phyloP scores from a whole-genome alignment of 2,797 vertebrate species.

The Myotis pilosus region DNA sequence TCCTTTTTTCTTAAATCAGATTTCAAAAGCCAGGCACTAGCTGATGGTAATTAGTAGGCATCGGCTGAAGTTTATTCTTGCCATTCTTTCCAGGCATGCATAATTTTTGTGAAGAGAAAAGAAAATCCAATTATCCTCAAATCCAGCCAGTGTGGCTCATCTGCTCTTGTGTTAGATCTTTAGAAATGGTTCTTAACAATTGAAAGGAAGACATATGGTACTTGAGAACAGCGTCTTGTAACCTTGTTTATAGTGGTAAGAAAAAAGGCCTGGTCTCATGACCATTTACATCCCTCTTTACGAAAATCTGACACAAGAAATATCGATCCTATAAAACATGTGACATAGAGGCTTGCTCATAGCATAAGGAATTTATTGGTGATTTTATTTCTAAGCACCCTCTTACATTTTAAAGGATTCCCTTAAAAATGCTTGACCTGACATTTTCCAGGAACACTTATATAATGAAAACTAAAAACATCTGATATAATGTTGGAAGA shows the following conservation, averaged over 20 bases:
- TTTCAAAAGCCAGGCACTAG: constrained; percentile 77
- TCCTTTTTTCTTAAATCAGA: constrained; percentile 61
- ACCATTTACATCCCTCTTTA: constrained; percentile 18
- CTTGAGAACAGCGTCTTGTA: constrained; percentile 63
- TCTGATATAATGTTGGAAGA: neutral
- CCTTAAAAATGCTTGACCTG: constrained; percentile 48
- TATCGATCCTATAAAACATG: neutral
- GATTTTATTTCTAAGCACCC: constrained; percentile 33
- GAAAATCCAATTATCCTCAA: constrained; percentile 66
- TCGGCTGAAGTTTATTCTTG: constrained; percentile 70
- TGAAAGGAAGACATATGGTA: constrained; percentile 70
- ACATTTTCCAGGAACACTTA: constrained; percentile 34
- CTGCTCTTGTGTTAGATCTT: constrained; percentile 71
- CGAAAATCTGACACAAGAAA: constrained; percentile 31
- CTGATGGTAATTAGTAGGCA: constrained; percentile 74
- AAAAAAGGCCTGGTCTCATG: neutral
- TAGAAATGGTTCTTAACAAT: constrained; percentile 71
- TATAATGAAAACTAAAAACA: neutral
- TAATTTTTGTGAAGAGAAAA: constrained; percentile 72
- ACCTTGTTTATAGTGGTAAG: constrained; percentile 63
- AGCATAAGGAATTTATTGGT: constrained; percentile 40
- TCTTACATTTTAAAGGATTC: constrained; percentile 50
- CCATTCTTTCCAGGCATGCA: constrained; percentile 73
- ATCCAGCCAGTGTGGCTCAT: constrained; percentile 72
- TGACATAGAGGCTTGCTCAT: neutral